A percentile compares a stretch with the other conserved stretches of the same genome.
These are phyloP conservation scores for Hypercompe scribonia DNA, from an alignment of 2,888 invertebrate species.

Conservation along the genomic window DNA sequence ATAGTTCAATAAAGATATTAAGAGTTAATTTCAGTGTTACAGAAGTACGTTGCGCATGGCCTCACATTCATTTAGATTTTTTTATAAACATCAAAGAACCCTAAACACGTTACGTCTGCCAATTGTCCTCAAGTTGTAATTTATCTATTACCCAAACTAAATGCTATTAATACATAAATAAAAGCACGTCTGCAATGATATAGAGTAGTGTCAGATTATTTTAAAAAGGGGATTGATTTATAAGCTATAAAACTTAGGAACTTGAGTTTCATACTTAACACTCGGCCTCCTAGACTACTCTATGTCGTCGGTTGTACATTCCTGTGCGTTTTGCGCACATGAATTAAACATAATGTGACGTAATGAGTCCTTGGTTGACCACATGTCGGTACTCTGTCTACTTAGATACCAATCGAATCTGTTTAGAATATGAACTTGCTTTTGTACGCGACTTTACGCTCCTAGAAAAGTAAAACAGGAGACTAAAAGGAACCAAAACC, in stretches of 20 bases:
- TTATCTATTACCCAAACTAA: neutral
- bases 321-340: conserved; percentile 70
- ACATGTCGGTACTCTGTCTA: conserved; percentile 32
- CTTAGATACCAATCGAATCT: conserved; percentile 4
- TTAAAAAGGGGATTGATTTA: conserved; percentile 8
- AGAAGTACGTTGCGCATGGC: too few relatives aligned
- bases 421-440: neutral
- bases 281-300: conserved; percentile 37
- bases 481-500: too few relatives aligned
- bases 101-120: neutral
- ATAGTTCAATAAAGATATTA: too few relatives aligned
- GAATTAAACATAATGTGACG: conserved; percentile 79
- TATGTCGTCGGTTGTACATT: conserved; percentile 61
- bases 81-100: too few relatives aligned
- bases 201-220: neutral
- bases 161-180: neutral
- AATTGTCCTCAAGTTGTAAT: neutral
- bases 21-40: too few relatives aligned
- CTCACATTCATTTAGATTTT: too few relatives aligned
- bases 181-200: conserved; percentile 1
- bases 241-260: conserved; percentile 3
- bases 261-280: neutral
- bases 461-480: too few relatives aligned
- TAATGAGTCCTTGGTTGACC: conserved; percentile 71
- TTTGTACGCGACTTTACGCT: neutral